Evolutionary conservation across 2,888 invertebrate genomes (phyloP), one percentile per base, ranked within the genome.

Genomic region (Chalcis sispes): DNA sequence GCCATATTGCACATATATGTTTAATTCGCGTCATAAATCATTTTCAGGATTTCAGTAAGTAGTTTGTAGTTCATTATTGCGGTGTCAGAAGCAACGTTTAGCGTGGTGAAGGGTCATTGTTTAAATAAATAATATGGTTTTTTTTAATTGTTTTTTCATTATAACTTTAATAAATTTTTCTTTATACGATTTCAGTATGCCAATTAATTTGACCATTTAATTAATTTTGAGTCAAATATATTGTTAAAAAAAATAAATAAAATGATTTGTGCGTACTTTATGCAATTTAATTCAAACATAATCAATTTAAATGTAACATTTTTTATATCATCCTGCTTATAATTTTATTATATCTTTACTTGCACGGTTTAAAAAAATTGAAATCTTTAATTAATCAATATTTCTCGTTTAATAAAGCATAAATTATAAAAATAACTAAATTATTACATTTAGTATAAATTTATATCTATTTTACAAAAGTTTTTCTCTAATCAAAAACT

Each of bases 11-110:
- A 52, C 29, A 46, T 64, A 70, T 64, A 50, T 61, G 29, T 54
- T 61, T 61, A 25, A 46, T 20, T 40, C 58, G 67, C 42, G 54
- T 36, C 46, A 36, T 32, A 29, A 65, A 40, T 75, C n/a, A 75
- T 54, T 75, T 66, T 54, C 27, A 61, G 40, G 69, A 29, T 48
- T 59, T 71, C 40, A 66, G 52, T 59, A 64, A 74, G 56, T 75
- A 71, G 66, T 71, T 54, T 61, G 54, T 66, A 75, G 69, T 58
- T 69, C 32, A 71, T 59, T 42, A 48, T 8, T 42, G 25, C 62
- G 36, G 27, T 52, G 42, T 69, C 56, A 64, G 23, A 69, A 69
- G 62, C 56, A 58, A 64, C 40, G 36, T 69, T 69, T 58, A 50
- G 15, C 48, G 56, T 56, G 74, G 74, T 75, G 64, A 69, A 62